phyloP scores from a whole-genome alignment of 2,797 vertebrate species.

The Centropyge bicolor region DNA sequence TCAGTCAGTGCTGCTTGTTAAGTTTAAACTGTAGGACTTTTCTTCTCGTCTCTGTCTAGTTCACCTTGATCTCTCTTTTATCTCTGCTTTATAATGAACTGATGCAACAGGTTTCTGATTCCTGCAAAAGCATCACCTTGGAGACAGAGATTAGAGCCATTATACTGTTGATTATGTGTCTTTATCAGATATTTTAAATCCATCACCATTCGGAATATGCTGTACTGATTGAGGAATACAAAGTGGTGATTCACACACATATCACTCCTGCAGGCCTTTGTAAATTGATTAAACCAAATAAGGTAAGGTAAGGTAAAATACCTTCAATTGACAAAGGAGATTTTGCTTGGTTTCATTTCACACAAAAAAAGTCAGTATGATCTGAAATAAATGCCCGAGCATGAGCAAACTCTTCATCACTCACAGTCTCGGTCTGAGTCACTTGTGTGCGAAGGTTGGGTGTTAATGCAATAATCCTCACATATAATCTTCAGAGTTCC shows the following conservation, averaged over 20 bases:
- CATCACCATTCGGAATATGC: constrained; percentile 1
- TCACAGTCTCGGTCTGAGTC: constrained; percentile 6
- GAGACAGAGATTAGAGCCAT: constrained; percentile 36
- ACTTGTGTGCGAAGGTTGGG: constrained; percentile 1
- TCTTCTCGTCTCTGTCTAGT: not conserved
- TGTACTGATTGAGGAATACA: not conserved
- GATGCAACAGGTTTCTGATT: constrained; percentile 17
- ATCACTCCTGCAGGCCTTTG: not conserved
- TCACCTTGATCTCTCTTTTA: constrained; percentile 27
- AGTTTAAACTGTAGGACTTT: not conserved
- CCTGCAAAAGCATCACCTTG: constrained; percentile 32
- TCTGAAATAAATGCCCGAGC: not conserved
- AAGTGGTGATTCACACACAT: constrained; percentile 4
- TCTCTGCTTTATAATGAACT: constrained; percentile 28
- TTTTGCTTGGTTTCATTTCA: not conserved
- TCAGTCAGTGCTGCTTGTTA: not conserved
- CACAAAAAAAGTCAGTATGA: not conserved
- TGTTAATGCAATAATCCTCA: constrained; percentile 38
- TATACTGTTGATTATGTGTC: constrained; percentile 21
- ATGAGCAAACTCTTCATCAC: not conserved
- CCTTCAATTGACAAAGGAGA: constrained; percentile 1
- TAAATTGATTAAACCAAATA: not conserved
- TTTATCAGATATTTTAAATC: constrained; percentile 22
- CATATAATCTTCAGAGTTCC: constrained; percentile 12
- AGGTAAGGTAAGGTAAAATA: no score